These are phyloP conservation scores for Charanyca ferruginea DNA, from an alignment of 2,888 invertebrate genomes.

Conservation along the genomic window DNA sequence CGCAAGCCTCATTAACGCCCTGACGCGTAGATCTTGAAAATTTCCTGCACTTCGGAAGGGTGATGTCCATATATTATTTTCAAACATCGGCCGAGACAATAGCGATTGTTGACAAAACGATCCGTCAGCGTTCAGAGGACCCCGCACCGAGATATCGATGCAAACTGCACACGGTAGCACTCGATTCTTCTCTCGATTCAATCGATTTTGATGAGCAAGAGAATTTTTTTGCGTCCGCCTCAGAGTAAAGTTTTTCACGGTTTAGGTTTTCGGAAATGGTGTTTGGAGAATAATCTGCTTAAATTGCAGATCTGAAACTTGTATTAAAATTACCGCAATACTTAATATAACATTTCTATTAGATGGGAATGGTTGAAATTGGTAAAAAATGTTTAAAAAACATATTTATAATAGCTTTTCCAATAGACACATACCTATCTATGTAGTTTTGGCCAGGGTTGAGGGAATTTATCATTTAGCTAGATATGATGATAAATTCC, in stretches of 20 bases:
- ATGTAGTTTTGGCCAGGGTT: not conserved
- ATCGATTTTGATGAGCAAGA: constrained; percentile 72
- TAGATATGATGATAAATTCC: too few species aligned
- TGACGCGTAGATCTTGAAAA: constrained; percentile 67
- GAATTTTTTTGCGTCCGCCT: constrained; percentile 39
- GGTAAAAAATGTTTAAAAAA: not conserved
- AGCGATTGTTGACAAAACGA: constrained; percentile 83
- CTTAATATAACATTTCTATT: too few species aligned
- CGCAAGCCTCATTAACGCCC: constrained; percentile 50
- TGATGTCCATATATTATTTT: constrained; percentile 80
- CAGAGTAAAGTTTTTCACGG: constrained; percentile 22
- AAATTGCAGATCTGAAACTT: not conserved
- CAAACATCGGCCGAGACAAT: constrained; percentile 84
- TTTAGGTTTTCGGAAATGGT: constrained; percentile 44
- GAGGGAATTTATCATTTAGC: not conserved
- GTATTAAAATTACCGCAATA: too few species aligned
- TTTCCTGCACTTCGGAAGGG: constrained; percentile 71
- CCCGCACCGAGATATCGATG: constrained; percentile 70
- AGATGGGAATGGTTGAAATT: not conserved
- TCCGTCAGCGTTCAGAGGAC: constrained; percentile 78
- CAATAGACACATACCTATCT: too few species aligned
- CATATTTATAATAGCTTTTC: too few species aligned
- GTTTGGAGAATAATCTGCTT: constrained; percentile 18
- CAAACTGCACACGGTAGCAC: constrained; percentile 73
- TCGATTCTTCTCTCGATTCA: constrained; percentile 78